Evolutionary conservation across 2,888 invertebrate genomes (phyloP).

Genomic region (Nomada flava): DNA sequence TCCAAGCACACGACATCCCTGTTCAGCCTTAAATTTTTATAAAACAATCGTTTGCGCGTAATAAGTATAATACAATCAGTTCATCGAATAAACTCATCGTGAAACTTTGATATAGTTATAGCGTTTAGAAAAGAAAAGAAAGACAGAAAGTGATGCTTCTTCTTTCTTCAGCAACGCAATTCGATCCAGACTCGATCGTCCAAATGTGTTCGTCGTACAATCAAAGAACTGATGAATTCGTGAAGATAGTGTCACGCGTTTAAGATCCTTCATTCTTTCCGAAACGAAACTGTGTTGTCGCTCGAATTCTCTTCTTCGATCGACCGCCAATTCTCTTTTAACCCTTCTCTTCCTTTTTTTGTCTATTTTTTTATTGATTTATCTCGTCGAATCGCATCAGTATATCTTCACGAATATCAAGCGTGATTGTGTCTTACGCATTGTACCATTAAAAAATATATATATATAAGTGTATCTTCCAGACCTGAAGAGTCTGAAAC

Average conservation of each 20-base stretch:
- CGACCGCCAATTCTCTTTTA: neutral
- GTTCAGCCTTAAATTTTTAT: slow-evolving; percentile 52
- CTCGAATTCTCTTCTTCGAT: slow-evolving; percentile 8
- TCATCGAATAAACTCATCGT: slow-evolving; percentile 29
- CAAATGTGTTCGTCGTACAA: slow-evolving; percentile 27
- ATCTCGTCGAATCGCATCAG: neutral
- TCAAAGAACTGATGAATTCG: slow-evolving; percentile 2
- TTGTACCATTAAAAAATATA: slow-evolving; percentile 30
- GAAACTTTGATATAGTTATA: slow-evolving; percentile 9
- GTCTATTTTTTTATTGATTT: too few relatives aligned
- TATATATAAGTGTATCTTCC: slow-evolving; percentile 26
- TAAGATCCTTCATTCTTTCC: too few relatives aligned
- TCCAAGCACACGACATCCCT: slow-evolving; percentile 45
- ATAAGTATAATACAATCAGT: slow-evolving; percentile 38
- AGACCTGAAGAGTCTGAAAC: slow-evolving; percentile 5
- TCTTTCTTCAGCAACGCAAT: neutral
- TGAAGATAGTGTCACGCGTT: slow-evolving; percentile 13
- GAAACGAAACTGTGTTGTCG: slow-evolving; percentile 14
- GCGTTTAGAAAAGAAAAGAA: slow-evolving; percentile 5
- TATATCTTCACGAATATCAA: slow-evolving; percentile 17
- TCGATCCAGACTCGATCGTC: slow-evolving; percentile 7
- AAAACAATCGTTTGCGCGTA: slow-evolving; percentile 47
- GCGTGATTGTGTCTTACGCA: slow-evolving; percentile 51
- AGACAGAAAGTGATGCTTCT: neutral
- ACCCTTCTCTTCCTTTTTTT: too few relatives aligned